Evolutionary conservation across 2,797 vertebrate genomes (phyloP).

Genomic region (Thalassophryne amazonica): DNA sequence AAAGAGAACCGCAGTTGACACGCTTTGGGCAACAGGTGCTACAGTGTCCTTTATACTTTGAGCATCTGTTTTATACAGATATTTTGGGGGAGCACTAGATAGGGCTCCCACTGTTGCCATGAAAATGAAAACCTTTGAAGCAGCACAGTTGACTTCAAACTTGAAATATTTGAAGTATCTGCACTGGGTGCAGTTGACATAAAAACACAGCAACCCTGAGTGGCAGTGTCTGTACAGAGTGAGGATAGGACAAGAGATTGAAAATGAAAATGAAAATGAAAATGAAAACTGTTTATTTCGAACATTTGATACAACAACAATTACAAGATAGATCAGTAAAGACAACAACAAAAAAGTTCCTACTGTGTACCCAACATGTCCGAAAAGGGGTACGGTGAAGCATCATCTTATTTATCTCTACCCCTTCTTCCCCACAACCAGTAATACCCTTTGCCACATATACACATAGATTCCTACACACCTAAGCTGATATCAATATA

Average conservation of each 20-base stretch:
- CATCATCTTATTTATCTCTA: too few relatives aligned
- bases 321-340: too few relatives aligned
- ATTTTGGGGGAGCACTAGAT: slow-evolving; percentile 30
- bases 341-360: too few relatives aligned
- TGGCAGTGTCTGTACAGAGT: neutral
- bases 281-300: too few relatives aligned
- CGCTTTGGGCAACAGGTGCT: slow-evolving; percentile 35
- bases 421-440: too few relatives aligned
- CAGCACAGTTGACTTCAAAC: slow-evolving; percentile 13
- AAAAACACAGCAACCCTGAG: neutral
- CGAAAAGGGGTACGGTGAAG: too few relatives aligned
- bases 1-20: slow-evolving; percentile 20
- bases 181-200: slow-evolving; percentile 16
- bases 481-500: too few relatives aligned
- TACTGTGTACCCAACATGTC: too few relatives aligned
- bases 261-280: neutral
- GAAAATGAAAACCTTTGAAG: slow-evolving; percentile 37
- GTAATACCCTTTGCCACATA: too few relatives aligned
- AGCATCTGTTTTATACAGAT: slow-evolving; percentile 41
- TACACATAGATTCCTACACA: too few relatives aligned
- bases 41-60: slow-evolving; percentile 35
- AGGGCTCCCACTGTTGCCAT: slow-evolving; percentile 24
- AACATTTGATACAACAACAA: too few relatives aligned
- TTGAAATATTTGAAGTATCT: slow-evolving; percentile 29
- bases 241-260: neutral